These are phyloP conservation scores for Enoplosus armatus DNA, from an alignment of 2,797 vertebrate genomes.

Conservation along the genomic window DNA sequence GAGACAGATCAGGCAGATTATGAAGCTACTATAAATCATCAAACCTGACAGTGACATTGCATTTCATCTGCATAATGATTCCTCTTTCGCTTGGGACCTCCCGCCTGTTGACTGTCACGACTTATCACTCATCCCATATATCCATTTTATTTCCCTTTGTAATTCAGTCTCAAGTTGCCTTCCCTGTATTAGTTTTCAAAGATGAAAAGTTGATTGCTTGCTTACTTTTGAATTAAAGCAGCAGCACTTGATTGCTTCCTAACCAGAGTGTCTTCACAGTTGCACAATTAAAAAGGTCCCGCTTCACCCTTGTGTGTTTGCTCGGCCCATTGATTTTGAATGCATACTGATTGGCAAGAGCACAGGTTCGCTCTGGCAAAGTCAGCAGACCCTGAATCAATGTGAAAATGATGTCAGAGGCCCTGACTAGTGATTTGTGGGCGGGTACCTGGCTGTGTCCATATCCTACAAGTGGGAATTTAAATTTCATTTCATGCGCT, in stretches of 20 bases:
- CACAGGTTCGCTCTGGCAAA: constrained; percentile 40
- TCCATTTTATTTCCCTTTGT: constrained; percentile 48
- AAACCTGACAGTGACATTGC: constrained; percentile 28
- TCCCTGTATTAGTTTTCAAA: constrained; percentile 25
- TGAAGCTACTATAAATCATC: constrained; percentile 36
- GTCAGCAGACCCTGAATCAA: constrained; percentile 60
- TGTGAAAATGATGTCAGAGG: constrained; percentile 56
- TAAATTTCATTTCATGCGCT: constrained; percentile 38
- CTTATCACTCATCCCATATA: constrained; percentile 33
- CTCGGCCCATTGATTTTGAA: constrained; percentile 59
- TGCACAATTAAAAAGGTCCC: constrained; percentile 28
- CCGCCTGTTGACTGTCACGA: constrained; percentile 21
- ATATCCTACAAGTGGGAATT: constrained; percentile 41
- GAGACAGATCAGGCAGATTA: constrained; percentile 17
- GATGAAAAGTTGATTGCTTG: constrained; percentile 24
- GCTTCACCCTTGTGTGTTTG: constrained; percentile 39
- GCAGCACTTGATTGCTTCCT: constrained; percentile 27
- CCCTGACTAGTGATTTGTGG: constrained; percentile 40
- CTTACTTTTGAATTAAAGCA: constrained; percentile 29
- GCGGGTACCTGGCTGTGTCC: constrained; percentile 12
- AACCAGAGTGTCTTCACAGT: constrained; percentile 8
- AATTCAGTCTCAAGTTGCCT: constrained; percentile 29
- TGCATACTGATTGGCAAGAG: constrained; percentile 30
- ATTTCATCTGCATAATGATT: constrained; percentile 52
- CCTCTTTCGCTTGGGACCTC: neutral